phyloP scores from a whole-genome alignment of 1,140 invertebrate genomes.

The roundworm (Caenorhabditis elegans) region DNA sequence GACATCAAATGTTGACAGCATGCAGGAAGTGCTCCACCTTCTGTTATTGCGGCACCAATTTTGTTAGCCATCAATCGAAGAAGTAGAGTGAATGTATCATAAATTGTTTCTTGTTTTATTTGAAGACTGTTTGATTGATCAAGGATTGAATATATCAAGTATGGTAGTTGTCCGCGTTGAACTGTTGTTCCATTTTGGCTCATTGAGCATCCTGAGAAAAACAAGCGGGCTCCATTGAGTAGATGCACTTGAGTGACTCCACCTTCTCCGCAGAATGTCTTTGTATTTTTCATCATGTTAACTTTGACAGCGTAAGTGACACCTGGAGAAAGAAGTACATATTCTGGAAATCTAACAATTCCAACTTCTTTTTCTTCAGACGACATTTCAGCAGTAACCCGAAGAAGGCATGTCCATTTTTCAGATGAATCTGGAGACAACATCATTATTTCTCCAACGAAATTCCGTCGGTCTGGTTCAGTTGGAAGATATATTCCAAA shows the following conservation, averaged over 20 bases:
- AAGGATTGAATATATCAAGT: constrained; percentile 81
- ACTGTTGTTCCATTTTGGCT: constrained; percentile 75
- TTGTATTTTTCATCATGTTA: constrained; percentile 43
- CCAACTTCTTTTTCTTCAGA: constrained; percentile 5
- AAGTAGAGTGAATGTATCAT: constrained; percentile 14
- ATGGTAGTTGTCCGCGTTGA: constrained; percentile 88
- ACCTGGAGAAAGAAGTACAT: constrained; percentile 46
- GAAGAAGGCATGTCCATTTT: constrained; percentile 28
- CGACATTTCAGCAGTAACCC: not conserved
- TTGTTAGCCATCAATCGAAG: constrained; percentile 26
- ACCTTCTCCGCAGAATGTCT: constrained; percentile 60
- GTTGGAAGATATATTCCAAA: constrained; percentile 78
- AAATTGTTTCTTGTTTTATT: constrained; percentile 40
- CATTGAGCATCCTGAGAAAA: constrained; percentile 56
- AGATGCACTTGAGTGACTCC: constrained; percentile 41
- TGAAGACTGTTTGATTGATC: constrained; percentile 52
- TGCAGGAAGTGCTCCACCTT: not conserved
- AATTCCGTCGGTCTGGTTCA: constrained; percentile 22
- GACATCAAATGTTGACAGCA: constrained; percentile 23
- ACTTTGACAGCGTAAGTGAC: constrained; percentile 56
- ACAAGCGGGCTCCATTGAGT: constrained; percentile 48
- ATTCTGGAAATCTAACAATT: constrained; percentile 22
- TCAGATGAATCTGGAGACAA: constrained; percentile 65
- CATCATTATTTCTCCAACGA: constrained; percentile 77
- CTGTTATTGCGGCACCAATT: constrained; percentile 5